Evolutionary conservation across 1,140 invertebrate genomes (phyloP), one percentile per base, ranked within the genome.

Genomic region (Daktulosphaira vitifoliae): DNA sequence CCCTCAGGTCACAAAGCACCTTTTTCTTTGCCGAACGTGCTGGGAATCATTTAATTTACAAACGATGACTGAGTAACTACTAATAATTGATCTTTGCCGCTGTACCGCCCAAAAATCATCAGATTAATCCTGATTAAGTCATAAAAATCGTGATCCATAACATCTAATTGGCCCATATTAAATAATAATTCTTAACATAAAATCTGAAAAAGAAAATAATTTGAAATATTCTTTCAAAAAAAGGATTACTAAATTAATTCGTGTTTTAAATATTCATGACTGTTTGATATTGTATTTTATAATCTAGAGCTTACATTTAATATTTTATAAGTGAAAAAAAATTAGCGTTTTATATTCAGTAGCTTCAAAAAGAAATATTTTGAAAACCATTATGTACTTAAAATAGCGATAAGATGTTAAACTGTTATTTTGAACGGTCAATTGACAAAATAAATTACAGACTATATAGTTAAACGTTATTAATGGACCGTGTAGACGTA

Each of bases 31-130:
- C 22, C 25, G 53, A 56, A 42, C 54, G 39, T 48, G 56, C 56
- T 62, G 39, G 56, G 56, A 48, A 62, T 62, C 56, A 29, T 62
- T 62, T 48, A 29, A 33, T 22, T 33, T 33, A 33, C 44, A 62
- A 42, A 59, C 53, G 39, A 59, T 44, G 54, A 44, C 54, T 16
- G 54, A 44, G 42, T 39, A 46, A 62, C 56, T 62, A n/a, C n/a
- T n/a, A n/a, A n/a, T n/a, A 62, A 62, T 62, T 48, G 44, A n/a
- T 8, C 11, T 37, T 0, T 15, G 39, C 38, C 25, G 29, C 29
- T 20, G 18, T 26, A 7, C 54, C 56, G 42, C 56, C 42, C 44
- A 62, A 22, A 46, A 46, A 48, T 48, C 56, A 33, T 62, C 56
- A 33, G 56, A 46, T 48, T 29, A 62, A 42, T 22, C 20, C 25